Evolutionary conservation across 2,888 invertebrate species (phyloP), one percentile per base, ranked within the genome.

Genomic region (Slavum lentiscoides): DNA sequence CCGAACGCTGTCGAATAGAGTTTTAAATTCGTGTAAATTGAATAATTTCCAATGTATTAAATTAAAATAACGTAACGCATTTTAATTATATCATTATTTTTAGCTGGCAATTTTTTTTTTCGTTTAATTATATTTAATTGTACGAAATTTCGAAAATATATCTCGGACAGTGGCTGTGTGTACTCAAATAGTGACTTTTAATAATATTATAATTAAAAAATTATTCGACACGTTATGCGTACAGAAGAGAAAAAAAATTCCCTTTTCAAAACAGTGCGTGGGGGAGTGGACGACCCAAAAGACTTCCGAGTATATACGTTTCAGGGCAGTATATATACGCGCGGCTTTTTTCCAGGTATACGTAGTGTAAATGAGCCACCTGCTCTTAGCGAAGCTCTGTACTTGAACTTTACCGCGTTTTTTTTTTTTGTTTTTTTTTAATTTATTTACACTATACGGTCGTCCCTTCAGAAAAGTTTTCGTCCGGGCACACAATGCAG

Each of bases 391-490:
- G n/a, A 49, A 61, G 59, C 68, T 61, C 2, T 30, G 68, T 49
- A 76, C 76, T 76, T 76, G 76, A 76, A 68, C 76, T 76, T 39
- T 66, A 39, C 61, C 43, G 30, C 49, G 59, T 68, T 61, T 49
- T 75, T 76, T 30, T 39, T 68, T 4, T 30, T 30, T 4, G 4
- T 30, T 30, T 76, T 76, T 75, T 76, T 43, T 64, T 15, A 49
- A 76, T 76, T 76, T 76, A 76, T 76, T 68, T 68, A 61, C 68
- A 61, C 68, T n/a, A n/a, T n/a, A n/a, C n/a, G n/a, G 23, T 15
- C 39, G 74, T 74, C 74, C 74, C 66, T 66, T 67, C 58, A 66
- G 74, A 74, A 74, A 74, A 74, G 39, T 74, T 74, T 74, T 74
- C 66, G 58, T 66, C 55, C 58, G 58, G 4, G 30, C 55, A 58